These are phyloP conservation scores for Macroramphosus scolopax DNA, from an alignment of 2,797 vertebrate genomes.

Conservation along the genomic window DNA sequence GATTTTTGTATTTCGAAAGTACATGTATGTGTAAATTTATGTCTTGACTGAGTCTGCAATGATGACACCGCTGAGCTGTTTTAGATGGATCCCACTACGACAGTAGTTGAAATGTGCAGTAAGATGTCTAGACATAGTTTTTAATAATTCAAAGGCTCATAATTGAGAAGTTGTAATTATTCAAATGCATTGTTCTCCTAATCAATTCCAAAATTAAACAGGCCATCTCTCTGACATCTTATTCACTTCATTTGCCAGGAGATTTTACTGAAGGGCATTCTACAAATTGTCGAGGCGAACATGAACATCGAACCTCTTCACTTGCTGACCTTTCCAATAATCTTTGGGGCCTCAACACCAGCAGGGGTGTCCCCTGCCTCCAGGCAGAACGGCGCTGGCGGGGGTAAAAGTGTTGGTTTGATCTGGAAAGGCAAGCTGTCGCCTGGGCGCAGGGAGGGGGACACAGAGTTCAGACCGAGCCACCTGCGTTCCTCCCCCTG, in stretches of 20 bases:
- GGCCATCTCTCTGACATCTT: neutral
- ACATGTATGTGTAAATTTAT: too few relatives aligned
- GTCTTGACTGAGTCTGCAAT: too few relatives aligned
- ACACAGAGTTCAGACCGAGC: conserved; percentile 63
- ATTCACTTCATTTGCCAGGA: conserved; percentile 83
- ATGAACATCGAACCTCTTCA: conserved; percentile 84
- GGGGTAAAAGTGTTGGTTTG: conserved; percentile 73
- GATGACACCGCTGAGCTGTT: too few relatives aligned
- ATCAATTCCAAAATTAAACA: too few relatives aligned
- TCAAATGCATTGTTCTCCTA: too few relatives aligned
- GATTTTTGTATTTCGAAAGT: too few relatives aligned
- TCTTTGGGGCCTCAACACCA: conserved; percentile 46
- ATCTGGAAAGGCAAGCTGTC: conserved; percentile 81
- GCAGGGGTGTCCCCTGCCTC: conserved; percentile 63
- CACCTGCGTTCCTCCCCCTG: conserved; percentile 87
- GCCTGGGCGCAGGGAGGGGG: conserved; percentile 76
- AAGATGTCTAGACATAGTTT: too few relatives aligned
- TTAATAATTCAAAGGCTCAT: too few relatives aligned
- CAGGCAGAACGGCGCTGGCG: conserved; percentile 68
- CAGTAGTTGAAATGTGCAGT: too few relatives aligned
- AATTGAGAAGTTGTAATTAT: too few relatives aligned
- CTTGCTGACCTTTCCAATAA: conserved; percentile 87
- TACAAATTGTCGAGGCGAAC: conserved; percentile 87
- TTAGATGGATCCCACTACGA: too few relatives aligned
- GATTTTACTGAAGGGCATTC: conserved; percentile 86